Evolutionary conservation across 2,888 invertebrate species (phyloP).

Genomic region (Scaptodrosophila latifasciaeformis): DNA sequence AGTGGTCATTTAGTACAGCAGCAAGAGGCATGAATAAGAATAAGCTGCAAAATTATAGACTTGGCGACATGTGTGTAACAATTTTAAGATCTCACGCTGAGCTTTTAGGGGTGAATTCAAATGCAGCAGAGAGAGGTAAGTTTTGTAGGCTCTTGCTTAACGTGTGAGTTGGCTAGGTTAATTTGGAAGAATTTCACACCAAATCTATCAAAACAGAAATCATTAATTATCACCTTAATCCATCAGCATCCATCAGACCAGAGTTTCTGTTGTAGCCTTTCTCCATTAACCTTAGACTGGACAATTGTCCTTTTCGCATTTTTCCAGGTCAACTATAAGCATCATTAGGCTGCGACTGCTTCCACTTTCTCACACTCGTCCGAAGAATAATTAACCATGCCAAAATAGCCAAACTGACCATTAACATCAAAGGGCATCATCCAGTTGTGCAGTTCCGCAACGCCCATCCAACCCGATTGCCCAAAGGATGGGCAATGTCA

Average conservation of each 20-base stretch:
- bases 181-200: slow-evolving; percentile 44
- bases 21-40: too few relatives aligned
- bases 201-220: slow-evolving; percentile 34
- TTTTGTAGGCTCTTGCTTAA: too few relatives aligned
- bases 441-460: slow-evolving; percentile 17
- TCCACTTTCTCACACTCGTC: slow-evolving; percentile 67
- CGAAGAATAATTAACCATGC: slow-evolving; percentile 70
- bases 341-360: slow-evolving; percentile 37
- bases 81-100: too few relatives aligned
- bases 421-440: slow-evolving; percentile 47
- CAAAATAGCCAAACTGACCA: slow-evolving; percentile 71
- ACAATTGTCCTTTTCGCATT: slow-evolving; percentile 25
- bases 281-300: slow-evolving; percentile 23
- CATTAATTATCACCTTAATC: slow-evolving; percentile 71
- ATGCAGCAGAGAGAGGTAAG: too few relatives aligned
- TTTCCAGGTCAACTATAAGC: slow-evolving; percentile 8
- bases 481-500: slow-evolving; percentile 62
- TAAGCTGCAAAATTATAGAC: too few relatives aligned
- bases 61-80: too few relatives aligned
- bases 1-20: not conserved
- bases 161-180: slow-evolving; percentile 24
- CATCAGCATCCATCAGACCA: slow-evolving; percentile 59
- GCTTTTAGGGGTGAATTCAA: too few relatives aligned
- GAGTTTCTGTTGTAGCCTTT: slow-evolving; percentile 31
- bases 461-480: slow-evolving; percentile 23